A percentile compares a stretch with the other conserved stretches of the same genome.
These are phyloP conservation scores for Zaprionus davidi DNA, from an alignment of 1,140 invertebrate genomes.

Conservation along the genomic window DNA sequence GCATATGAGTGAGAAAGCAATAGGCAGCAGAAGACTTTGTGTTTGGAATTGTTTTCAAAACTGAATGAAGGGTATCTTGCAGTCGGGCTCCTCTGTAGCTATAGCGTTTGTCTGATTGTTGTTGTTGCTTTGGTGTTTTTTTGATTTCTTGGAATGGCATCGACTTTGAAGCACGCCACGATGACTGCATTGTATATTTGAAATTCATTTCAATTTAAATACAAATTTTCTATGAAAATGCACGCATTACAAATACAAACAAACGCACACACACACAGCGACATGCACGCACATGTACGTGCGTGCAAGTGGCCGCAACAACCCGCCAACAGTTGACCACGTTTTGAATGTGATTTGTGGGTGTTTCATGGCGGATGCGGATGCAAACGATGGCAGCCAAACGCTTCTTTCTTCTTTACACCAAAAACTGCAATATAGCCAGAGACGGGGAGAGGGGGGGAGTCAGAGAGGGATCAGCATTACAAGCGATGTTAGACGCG, in stretches of 20 bases:
- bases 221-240: slow-evolving; percentile 82
- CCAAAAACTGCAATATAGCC: slow-evolving; percentile 37
- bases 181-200: slow-evolving; percentile 78
- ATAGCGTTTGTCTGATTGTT: slow-evolving; percentile 8
- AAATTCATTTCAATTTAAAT: slow-evolving; percentile 83
- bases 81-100: too few relatives aligned
- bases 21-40: too few relatives aligned
- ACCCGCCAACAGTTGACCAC: slow-evolving; percentile 41
- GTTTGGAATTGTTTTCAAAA: too few relatives aligned
- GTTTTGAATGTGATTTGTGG: slow-evolving; percentile 53
- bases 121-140: slow-evolving; percentile 48
- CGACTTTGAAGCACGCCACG: slow-evolving; percentile 77
- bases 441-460: neutral
- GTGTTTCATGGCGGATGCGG: slow-evolving; percentile 51
- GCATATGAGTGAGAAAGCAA: too few relatives aligned
- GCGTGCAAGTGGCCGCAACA: slow-evolving; percentile 32
- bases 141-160: slow-evolving; percentile 79
- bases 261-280: slow-evolving; percentile 1
- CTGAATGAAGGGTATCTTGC: too few relatives aligned
- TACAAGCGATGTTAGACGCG: slow-evolving; percentile 31
- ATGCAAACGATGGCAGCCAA: slow-evolving; percentile 31
- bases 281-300: slow-evolving; percentile 22
- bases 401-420: slow-evolving; percentile 36
- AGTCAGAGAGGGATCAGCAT: slow-evolving; percentile 23
- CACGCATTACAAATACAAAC: slow-evolving; percentile 68